Base-by-base conservation (phyloP, 1,140 invertebrate genomes). In the Neodiprion virginianus region DNA sequence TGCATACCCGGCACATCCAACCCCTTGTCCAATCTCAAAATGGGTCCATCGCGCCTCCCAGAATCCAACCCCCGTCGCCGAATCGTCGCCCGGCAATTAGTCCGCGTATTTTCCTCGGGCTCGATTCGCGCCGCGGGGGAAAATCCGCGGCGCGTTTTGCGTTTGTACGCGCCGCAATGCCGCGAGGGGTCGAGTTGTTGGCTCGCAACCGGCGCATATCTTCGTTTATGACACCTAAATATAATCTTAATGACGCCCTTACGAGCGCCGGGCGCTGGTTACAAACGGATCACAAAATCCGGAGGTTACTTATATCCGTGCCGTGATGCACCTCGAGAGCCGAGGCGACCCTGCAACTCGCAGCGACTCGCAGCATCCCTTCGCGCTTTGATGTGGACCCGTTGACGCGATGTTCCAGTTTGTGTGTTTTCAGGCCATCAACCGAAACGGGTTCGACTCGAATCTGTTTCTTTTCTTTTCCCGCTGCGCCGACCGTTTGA, bases 211-310 rank as follows among this genome's bases (percentile, higher is more conserved):
- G 82, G 80, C 86, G 81, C 85, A 88, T 88, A 88, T 88, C 87
- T 87, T 87, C 86, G 86, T 88, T 87, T 87, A 87, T 84, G 86
- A 87, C 79, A 84, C 84, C 86, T 88, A 88, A 88, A 88, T 88
- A 88, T 88, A 88, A 88, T 88, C 83, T 85, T 86, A 86, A 86
- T 85, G 86, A 86, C 84, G 85, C 81, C 82, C 84, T 85, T 84
- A 87, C 84, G 80, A 82, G 78, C 79, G n/a, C 5, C 11, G n/a
- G 53, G 53, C n/a, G 53, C 28, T 40, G 5, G 28, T 40, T 40
- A 40, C 28, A 40, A 40, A 40, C 28, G 53, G 53, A 12, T 61
- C 11, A 61, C 53, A 8, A 61, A 61, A 61, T 9, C 53, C n/a
- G 5, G 53, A 61, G 53, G 53, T 61, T 40, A 40, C 28, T 40